phyloP scores from a whole-genome alignment of 2,113 vertebrate species.

The Penelope pileata region DNA sequence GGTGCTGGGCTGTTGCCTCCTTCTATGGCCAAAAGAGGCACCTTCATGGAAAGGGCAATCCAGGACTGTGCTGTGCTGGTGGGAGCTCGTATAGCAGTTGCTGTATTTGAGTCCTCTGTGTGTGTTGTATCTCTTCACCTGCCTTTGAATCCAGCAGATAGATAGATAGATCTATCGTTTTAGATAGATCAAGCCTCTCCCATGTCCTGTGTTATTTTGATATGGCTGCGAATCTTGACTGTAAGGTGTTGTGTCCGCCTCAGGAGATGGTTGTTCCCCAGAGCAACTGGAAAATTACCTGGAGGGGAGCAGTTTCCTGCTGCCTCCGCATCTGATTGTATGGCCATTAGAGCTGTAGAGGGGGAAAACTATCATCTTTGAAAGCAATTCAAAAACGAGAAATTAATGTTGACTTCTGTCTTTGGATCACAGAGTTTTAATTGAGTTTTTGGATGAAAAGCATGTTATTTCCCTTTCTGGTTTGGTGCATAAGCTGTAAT shows the following conservation, averaged over 20 bases:
- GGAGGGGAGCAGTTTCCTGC: neutral
- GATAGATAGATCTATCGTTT: too few species aligned
- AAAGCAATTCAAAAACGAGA: neutral
- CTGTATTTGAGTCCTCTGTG: rapidly evolving
- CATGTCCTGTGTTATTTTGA: neutral
- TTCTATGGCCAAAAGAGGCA: neutral
- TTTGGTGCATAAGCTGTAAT: neutral
- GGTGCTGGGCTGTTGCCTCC: neutral
- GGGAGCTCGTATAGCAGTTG: neutral
- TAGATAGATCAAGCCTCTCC: neutral
- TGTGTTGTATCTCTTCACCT: neutral
- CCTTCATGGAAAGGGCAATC: neutral
- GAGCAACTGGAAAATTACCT: neutral
- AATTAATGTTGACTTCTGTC: neutral
- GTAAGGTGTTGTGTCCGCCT: neutral
- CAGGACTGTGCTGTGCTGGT: neutral
- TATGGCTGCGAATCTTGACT: neutral
- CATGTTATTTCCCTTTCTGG: neutral
- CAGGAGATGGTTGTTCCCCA: neutral
- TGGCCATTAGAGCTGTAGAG: neutral
- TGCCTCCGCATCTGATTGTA: neutral
- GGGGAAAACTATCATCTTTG: neutral
- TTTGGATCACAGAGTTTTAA: neutral
- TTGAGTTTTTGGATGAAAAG: neutral
- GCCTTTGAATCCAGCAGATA: too few species aligned